Percentiles rank a stretch among this genome's conserved stretches.
Evolutionary conservation across 2,888 invertebrate genomes (phyloP).

Genomic region (Strigamia transsilvanica): DNA sequence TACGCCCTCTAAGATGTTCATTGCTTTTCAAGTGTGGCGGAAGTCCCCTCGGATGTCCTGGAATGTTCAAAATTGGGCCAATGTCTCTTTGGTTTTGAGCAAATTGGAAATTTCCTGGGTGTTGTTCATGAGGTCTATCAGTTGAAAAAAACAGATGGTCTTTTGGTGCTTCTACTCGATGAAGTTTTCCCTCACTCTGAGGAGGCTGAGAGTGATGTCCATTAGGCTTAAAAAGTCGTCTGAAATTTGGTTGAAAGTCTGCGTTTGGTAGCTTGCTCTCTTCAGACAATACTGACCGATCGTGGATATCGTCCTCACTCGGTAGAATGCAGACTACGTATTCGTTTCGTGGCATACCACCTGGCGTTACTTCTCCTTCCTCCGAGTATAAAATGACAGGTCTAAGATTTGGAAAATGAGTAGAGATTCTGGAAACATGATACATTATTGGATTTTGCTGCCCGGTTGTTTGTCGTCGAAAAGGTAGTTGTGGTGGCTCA

Average conservation of each 20-base stretch:
- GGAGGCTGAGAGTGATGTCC: not conserved
- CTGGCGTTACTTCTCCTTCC: constrained; percentile 1
- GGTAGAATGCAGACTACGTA: constrained; percentile 14
- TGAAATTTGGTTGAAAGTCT: not conserved
- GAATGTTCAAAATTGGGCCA: not conserved
- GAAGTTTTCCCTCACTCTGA: not conserved
- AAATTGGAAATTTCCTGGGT: not conserved
- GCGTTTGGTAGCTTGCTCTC: not conserved
- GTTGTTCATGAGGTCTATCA: not conserved
- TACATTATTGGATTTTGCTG: not conserved
- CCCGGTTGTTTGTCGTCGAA: not conserved
- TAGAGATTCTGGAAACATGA: not conserved
- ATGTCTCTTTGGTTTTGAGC: not conserved
- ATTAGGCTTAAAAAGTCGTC: not conserved
- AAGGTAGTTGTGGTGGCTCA: not conserved
- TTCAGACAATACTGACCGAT: not conserved
- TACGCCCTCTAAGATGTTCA: not conserved
- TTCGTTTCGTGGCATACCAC: not conserved
- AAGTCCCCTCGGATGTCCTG: not conserved
- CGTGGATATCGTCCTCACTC: not conserved
- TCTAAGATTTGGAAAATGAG: not conserved
- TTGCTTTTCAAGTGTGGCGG: not conserved
- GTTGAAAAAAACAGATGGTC: not conserved
- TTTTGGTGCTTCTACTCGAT: not conserved
- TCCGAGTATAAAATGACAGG: not conserved